These are phyloP conservation scores for Arremon aurantiirostris DNA, from an alignment of 2,797 vertebrate species.

Conservation along the genomic window DNA sequence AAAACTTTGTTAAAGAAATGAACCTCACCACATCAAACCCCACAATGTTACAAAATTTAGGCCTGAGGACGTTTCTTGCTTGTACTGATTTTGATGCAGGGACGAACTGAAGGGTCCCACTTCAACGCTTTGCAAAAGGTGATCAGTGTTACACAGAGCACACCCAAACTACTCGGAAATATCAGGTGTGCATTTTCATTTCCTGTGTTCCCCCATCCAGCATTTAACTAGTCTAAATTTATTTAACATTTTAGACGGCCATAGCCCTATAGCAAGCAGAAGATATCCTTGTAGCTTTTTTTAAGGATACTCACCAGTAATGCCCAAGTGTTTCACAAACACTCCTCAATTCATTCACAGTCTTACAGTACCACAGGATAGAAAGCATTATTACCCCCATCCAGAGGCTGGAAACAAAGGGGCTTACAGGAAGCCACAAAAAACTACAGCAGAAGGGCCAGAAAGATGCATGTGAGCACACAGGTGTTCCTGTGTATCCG, in stretches of 20 bases:
- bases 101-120: neutral
- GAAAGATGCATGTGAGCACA: neutral
- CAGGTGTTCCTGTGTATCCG: fast-evolving
- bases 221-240: neutral
- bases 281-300: neutral
- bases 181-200: neutral
- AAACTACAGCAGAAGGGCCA: neutral
- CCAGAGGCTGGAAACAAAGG: neutral
- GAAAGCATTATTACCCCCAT: neutral
- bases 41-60: neutral
- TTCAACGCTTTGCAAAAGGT: neutral
- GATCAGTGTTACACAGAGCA: neutral
- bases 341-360: neutral
- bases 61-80: neutral
- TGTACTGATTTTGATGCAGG: neutral
- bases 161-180: neutral
- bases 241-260: neutral
- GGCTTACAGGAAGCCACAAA: neutral
- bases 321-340: neutral
- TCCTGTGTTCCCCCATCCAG: neutral
- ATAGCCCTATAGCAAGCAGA: neutral
- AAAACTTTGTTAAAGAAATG: neutral
- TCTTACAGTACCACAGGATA: neutral
- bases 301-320: neutral
- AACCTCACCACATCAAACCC: neutral